Base-by-base conservation (phyloP, 2,888 invertebrate species). In the Melanchra persicariae region DNA sequence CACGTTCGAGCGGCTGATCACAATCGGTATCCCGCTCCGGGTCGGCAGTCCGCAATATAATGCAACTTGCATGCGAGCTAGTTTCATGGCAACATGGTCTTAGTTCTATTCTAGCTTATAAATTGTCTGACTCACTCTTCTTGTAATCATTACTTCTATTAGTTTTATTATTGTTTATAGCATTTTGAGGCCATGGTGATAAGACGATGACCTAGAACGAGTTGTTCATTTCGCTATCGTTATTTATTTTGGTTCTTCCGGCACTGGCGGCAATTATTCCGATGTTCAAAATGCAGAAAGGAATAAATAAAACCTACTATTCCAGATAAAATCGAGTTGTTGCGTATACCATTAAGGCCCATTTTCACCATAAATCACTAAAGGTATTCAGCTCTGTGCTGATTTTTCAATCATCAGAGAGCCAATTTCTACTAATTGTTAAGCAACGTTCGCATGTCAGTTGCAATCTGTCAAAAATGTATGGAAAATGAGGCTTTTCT, bases 201-300 rank as follows among this genome's bases (percentile, higher is more conserved):
- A 72, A 51, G 6, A 30, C 51, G 40, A 58, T 58, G 37, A 43
- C 15, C 10, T 1, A 0, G 17, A 59, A 30, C 8, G 19, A n/a
- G 10, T n/a, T 30, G 40, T 15, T 30, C 6, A 72, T 34, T 51
- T 51, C 24, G 12, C 5, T 72, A 59, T 70, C 49, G 17, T 24
- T 37, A 70, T 45, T n/a, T 19, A 45, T 34, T n/a, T 30, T 30
- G 22, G 30, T 19, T 30, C 47, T 58, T 24, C 30, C 30, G 19
- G 37, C 19, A 6, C 30, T 15, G 30, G 40, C 22, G n/a, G 49
- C 37, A 30, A 22, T n/a, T 40, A 40, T 37, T n/a, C n/a, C n/a
- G 40, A 8, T 37, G 40, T 30, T 47, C 15, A 40, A 10, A 55
- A 51, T 49, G 10, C 49, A 22, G 9, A 37, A 45, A 10, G n/a